phyloP scores from a whole-genome alignment of 64 coral and sea anemone genomes.

The Exaiptasia diaphana region DNA sequence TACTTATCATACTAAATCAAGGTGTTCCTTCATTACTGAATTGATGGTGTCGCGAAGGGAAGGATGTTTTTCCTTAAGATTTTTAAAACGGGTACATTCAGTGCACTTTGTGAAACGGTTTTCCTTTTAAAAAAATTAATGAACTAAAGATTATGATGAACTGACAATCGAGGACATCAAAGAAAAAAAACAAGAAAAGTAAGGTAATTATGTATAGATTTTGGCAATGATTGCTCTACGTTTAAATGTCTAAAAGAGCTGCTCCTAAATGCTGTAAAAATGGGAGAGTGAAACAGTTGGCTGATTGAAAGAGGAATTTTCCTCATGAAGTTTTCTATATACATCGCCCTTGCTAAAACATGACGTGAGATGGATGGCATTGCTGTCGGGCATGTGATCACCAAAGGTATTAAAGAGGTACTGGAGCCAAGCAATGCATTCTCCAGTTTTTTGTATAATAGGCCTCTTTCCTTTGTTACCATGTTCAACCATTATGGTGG shows the following conservation, averaged over 20 bases:
- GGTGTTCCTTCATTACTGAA: constrained; percentile 9
- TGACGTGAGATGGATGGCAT: constrained; percentile 28
- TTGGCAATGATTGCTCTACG: neutral
- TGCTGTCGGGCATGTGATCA: constrained; percentile 20
- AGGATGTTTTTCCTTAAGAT: constrained; percentile 26
- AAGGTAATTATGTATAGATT: neutral
- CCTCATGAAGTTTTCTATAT: constrained; percentile 17
- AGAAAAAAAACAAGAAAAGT: neutral
- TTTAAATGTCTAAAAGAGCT: constrained; percentile 8
- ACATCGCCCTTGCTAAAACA: constrained; percentile 15
- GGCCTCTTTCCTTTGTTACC: constrained; percentile 35
- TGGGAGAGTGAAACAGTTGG: constrained; percentile 15
- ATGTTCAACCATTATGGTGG: constrained; percentile 9
- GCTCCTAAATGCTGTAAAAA: constrained; percentile 26
- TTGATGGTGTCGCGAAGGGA: constrained; percentile 6
- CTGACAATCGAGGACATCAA: too few relatives aligned
- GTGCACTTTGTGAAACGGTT: constrained; percentile 47
- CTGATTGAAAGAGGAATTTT: neutral
- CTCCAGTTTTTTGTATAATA: neutral
- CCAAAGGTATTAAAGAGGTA: constrained; percentile 21
- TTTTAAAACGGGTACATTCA: constrained; percentile 35
- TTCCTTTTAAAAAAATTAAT: neutral
- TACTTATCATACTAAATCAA: constrained; percentile 44
- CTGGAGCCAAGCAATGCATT: constrained; percentile 34
- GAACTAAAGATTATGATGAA: too few relatives aligned